Evolutionary conservation across 2,888 invertebrate species (phyloP).

Genomic region (Teinopalpus imperialis): DNA sequence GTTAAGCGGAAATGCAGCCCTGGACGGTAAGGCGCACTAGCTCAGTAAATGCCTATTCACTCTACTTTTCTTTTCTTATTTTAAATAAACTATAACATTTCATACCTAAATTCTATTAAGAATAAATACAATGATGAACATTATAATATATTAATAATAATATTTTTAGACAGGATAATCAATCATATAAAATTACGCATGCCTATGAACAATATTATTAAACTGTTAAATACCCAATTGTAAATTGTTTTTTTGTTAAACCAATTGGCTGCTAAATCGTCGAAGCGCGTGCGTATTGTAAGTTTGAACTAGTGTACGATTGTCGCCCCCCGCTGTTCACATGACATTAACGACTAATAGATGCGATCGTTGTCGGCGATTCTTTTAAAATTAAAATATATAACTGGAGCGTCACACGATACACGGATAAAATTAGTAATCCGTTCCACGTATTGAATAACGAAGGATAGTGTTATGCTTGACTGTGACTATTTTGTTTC

Average conservation of each 20-base stretch:
- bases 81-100: too few species aligned
- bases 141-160: too few species aligned
- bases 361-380: conserved; percentile 52
- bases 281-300: conserved; percentile 28
- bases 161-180: not conserved
- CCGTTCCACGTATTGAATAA: conserved; percentile 50
- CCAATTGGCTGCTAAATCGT: conserved; percentile 16
- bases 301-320: conserved; percentile 34
- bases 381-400: conserved; percentile 39
- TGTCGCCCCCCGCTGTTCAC: conserved; percentile 47
- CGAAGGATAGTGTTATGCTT: conserved; percentile 28
- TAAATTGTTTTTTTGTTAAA: conserved; percentile 7
- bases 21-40: too few species aligned
- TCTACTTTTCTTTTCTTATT: too few species aligned
- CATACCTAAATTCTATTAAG: too few species aligned
- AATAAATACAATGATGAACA: too few species aligned
- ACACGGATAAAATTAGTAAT: conserved; percentile 48
- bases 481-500: conserved; percentile 12
- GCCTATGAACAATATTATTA: conserved; percentile 1
- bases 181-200: conserved; percentile 3
- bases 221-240: not conserved
- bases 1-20: too few species aligned
- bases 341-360: conserved; percentile 56
- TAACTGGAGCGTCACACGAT: conserved; percentile 47
- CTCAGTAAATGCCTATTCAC: too few species aligned